Evolutionary conservation across 2,113 vertebrate species (phyloP).

Genomic region (Ancistrus triradiatus): DNA sequence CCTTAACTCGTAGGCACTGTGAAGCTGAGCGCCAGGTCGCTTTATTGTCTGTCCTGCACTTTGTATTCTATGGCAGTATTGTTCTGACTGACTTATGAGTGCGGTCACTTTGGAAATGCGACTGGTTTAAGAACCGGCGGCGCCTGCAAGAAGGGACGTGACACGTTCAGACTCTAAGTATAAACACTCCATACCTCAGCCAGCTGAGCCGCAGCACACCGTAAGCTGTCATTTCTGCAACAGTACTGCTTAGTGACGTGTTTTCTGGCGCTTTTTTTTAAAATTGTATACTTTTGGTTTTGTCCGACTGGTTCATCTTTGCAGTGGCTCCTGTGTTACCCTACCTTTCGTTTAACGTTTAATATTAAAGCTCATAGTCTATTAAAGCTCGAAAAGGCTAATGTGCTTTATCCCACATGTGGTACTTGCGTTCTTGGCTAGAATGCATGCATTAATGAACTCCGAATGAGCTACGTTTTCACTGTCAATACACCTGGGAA

Average conservation of each 20-base stretch:
- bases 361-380: slow-evolving; percentile 53
- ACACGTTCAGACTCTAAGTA: slow-evolving; percentile 8
- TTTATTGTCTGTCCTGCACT: slow-evolving; percentile 28
- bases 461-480: neutral
- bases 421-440: neutral
- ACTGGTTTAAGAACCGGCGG: slow-evolving; percentile 8
- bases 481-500: neutral
- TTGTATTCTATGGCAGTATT: slow-evolving; percentile 80
- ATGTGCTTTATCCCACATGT: neutral
- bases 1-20: slow-evolving; percentile 35
- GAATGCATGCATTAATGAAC: neutral
- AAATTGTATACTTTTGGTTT: slow-evolving; percentile 22
- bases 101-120: slow-evolving; percentile 6
- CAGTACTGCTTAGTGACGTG: too few relatives aligned
- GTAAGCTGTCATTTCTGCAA: too few relatives aligned
- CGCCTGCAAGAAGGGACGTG: neutral
- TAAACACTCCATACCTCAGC: neutral
- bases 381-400: neutral
- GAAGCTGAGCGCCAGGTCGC: slow-evolving; percentile 28
- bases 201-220: neutral
- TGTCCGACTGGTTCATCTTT: slow-evolving; percentile 20
- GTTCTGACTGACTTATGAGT: slow-evolving; percentile 68
- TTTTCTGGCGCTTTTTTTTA: slow-evolving; percentile 26
- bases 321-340: slow-evolving; percentile 33
- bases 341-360: slow-evolving; percentile 28